A percentile compares a stretch with the other conserved stretches of the same genome.
These are phyloP conservation scores for Drosophila yooni DNA, from an alignment of 2,888 invertebrate genomes.

Conservation along the genomic window DNA sequence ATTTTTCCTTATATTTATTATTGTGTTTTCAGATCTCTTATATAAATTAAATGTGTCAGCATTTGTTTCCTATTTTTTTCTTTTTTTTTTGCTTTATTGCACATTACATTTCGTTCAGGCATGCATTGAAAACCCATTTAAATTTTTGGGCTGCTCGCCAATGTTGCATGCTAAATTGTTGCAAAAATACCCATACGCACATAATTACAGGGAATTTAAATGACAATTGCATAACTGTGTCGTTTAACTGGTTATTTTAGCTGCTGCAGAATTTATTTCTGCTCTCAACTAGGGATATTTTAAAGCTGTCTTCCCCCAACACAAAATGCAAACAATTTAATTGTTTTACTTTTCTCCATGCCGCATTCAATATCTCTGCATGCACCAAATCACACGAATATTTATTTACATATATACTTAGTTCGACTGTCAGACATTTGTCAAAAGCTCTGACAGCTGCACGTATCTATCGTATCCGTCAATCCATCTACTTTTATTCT, in stretches of 20 bases:
- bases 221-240: neutral
- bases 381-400: neutral
- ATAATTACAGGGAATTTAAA: conserved; percentile 4
- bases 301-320: neutral
- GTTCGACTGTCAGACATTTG: conserved; percentile 42
- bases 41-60: conserved; percentile 67
- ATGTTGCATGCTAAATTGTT: conserved; percentile 7
- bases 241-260: neutral
- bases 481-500: conserved; percentile 35
- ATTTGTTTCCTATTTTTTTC: conserved; percentile 20
- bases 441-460: conserved; percentile 37
- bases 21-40: conserved; percentile 62
- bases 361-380: conserved; percentile 27
- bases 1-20: conserved; percentile 76
- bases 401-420: conserved; percentile 21
- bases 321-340: neutral
- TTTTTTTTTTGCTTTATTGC: neutral
- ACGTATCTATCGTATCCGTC: conserved; percentile 46
- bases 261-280: neutral
- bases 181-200: conserved; percentile 5
- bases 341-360: conserved; percentile 1
- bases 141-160: conserved; percentile 3
- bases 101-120: conserved; percentile 7
- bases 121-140: conserved; percentile 40
- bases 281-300: conserved; percentile 5